Evolutionary conservation across 2,797 vertebrate species (phyloP), one percentile per base, ranked within the genome.

Genomic region (Sciurus carolinensis): DNA sequence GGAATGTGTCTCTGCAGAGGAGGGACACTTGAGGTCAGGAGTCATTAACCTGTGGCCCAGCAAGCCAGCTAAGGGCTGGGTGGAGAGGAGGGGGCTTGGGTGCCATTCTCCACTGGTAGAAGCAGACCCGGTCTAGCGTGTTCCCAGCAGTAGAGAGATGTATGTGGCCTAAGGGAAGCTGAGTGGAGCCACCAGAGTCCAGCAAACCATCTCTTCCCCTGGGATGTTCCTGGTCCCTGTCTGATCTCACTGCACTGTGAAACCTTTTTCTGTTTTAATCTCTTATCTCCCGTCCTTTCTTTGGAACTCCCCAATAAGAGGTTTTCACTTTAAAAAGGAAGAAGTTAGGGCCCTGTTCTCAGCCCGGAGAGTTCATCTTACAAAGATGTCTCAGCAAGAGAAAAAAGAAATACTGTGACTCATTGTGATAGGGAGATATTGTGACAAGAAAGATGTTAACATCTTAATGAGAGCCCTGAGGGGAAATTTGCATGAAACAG

Each of bases 361-460:
- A 94, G 92, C 84, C 64, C 44, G 20, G 85, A 90, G 89, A 91
- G 36, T 97, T 95, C 90, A 73, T 92, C 81, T 90, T 87, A 44
- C 77, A 88, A 84, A 95, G 52, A 75, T 84, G 84, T 96, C 87
- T 97, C 83, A 93, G 87, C 73, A 8, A 84, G 80, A 97, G 97
- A 96, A 87, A 33, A 28, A 82, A 90, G 76, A 94, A 83, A 69
- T 11, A 30, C 52, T 50, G 26, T 91, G 96, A 97, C 62, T 97
- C 94, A 93, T 72, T 90, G 87, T 92, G 76, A 93, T 97, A 93
- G 91, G 77, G 94, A 94, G 95, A 95, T 97, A 97, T 96, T 98
- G 84, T 97, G 97, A 97, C 97, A 97, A 95, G 97, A 95, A 88
- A 91, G 80, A 96, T 96, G 87, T 87, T 96, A 97, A 97, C 91